Evolutionary conservation across 2,888 invertebrate species (phyloP).

Genomic region (Clanis bilineata): DNA sequence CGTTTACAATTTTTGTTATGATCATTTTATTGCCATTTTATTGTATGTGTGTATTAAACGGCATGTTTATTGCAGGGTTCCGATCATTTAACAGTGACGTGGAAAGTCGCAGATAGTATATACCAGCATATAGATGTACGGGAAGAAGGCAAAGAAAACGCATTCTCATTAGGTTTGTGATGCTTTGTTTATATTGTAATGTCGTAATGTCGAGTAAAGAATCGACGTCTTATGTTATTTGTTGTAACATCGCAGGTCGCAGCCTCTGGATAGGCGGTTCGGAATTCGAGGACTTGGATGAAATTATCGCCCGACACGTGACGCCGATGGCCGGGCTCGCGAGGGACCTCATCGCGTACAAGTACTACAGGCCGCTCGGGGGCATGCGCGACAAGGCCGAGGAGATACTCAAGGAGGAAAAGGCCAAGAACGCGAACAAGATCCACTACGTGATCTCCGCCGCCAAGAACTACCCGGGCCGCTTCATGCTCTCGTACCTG

Average conservation of each 20-base stretch:
- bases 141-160: conserved; percentile 98
- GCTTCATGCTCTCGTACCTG: conserved; percentile 96
- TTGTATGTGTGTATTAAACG: not conserved
- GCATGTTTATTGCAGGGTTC: conserved; percentile 82
- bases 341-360: conserved; percentile 94
- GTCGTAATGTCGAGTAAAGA: not conserved
- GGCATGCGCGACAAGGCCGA: conserved; percentile 94
- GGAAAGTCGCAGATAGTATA: conserved; percentile 98
- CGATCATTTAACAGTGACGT: conserved; percentile 98
- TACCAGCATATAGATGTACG: conserved; percentile 98
- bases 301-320: conserved; percentile 98
- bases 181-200: not conserved
- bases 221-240: not conserved
- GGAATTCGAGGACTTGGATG: conserved; percentile 99
- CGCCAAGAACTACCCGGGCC: conserved; percentile 93
- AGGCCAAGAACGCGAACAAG: conserved; percentile 91
- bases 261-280: conserved; percentile 93
- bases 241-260: conserved; percentile 53
- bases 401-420: conserved; percentile 93
- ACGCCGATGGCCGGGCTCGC: conserved; percentile 98
- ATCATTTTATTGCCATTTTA: not conserved
- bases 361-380: conserved; percentile 91
- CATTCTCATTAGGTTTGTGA: conserved; percentile 91
- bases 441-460: conserved; percentile 95
- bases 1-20: no score